Conservation (phyloP, 2,888 invertebrate species). For the Drymonia ruficornis region DNA sequence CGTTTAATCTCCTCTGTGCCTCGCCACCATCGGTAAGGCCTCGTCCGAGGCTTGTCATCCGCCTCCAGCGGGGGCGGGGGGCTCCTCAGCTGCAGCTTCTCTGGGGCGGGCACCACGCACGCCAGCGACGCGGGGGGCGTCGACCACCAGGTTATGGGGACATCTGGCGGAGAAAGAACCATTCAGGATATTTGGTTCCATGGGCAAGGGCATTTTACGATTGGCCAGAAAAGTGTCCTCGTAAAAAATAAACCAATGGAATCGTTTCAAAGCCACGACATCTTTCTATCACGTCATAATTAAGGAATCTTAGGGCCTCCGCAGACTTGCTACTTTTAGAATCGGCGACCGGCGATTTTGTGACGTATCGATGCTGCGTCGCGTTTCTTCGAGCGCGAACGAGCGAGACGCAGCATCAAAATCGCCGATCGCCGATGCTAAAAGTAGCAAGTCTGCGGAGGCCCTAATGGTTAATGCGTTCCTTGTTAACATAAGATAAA, state of each 20-base stretch:
- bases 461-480: neutral
- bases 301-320: no score
- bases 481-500: no score
- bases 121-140: slow-evolving; percentile 57
- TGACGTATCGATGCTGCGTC: no score
- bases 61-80: slow-evolving; percentile 66
- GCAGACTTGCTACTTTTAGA: no score
- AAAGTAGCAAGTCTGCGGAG: no score
- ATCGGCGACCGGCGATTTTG: no score
- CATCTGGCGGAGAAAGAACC: slow-evolving; percentile 53
- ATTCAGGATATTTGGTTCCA: slow-evolving; percentile 2
- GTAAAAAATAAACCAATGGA: neutral
- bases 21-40: slow-evolving; percentile 54
- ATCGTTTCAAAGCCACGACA: neutral
- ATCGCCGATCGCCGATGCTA: no score
- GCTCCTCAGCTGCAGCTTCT: slow-evolving; percentile 48
- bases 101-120: slow-evolving; percentile 60
- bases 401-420: no score
- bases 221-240: neutral
- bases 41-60: slow-evolving; percentile 48
- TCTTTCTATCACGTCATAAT: neutral
- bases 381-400: no score
- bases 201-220: neutral
- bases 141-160: slow-evolving; percentile 67
- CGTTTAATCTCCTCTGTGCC: slow-evolving; percentile 54